These are phyloP conservation scores for Spondyliosoma cantharus DNA, from an alignment of 2,797 vertebrate genomes.

Conservation along the genomic window DNA sequence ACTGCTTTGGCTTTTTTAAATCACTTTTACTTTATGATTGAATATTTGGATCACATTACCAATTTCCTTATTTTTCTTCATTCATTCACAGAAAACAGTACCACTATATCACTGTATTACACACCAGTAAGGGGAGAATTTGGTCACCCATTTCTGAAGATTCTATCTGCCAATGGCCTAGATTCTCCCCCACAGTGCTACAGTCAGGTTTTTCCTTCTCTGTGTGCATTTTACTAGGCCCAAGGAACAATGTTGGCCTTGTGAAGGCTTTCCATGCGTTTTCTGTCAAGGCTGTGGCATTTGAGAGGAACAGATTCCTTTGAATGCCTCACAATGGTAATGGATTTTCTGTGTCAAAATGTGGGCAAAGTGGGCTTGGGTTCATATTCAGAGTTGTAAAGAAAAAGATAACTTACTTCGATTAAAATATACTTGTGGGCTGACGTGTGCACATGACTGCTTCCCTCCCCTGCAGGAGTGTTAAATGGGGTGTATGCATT, in stretches of 20 bases:
- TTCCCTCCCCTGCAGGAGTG: conserved; percentile 29
- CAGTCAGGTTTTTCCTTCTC: conserved; percentile 39
- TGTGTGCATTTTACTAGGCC: conserved; percentile 72
- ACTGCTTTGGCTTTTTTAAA: not conserved
- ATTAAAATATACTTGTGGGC: conserved; percentile 17
- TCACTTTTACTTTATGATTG: not conserved
- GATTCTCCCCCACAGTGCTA: conserved; percentile 62
- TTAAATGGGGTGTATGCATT: conserved; percentile 11
- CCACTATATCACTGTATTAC: not conserved
- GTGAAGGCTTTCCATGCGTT: conserved; percentile 76
- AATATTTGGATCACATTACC: not conserved
- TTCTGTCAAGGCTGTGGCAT: conserved; percentile 78
- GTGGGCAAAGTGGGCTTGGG: conserved; percentile 51
- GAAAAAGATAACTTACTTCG: conserved; percentile 5
- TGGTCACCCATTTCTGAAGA: conserved; percentile 46
- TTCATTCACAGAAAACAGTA: not conserved
- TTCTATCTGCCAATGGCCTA: conserved; percentile 31
- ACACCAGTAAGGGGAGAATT: conserved; percentile 1
- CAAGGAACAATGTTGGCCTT: conserved; percentile 81
- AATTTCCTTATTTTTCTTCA: not conserved
- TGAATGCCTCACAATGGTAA: conserved; percentile 62
- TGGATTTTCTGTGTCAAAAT: conserved; percentile 61
- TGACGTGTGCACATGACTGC: conserved; percentile 26
- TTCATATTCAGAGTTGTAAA: conserved; percentile 27
- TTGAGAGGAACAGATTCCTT: conserved; percentile 72